phyloP scores from a whole-genome alignment of 2,888 invertebrate species.

The Chrysolina oricalcia region DNA sequence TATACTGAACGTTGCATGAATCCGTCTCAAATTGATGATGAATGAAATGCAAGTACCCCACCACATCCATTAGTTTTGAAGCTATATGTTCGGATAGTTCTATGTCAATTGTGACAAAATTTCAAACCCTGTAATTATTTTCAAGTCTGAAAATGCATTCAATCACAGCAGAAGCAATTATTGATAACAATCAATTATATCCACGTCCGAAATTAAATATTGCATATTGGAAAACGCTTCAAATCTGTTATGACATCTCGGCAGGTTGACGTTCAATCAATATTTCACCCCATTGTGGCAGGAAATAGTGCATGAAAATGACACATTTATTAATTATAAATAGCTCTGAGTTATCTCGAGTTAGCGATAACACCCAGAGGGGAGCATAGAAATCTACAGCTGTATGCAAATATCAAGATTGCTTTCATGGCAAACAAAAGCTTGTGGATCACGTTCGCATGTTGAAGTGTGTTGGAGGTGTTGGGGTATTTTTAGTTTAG shows the following conservation, averaged over 20 bases:
- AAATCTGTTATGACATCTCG: not conserved
- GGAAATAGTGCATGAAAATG: constrained; percentile 12
- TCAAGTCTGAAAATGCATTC: not conserved
- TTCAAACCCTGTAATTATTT: no score
- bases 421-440: not conserved
- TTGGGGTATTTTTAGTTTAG: not conserved
- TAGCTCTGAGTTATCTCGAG: not conserved
- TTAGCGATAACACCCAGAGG: not conserved
- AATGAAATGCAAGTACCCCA: no score
- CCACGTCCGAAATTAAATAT: not conserved
- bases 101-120: no score
- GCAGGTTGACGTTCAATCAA: not conserved
- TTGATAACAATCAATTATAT: not conserved
- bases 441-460: not conserved
- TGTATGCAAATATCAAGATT: constrained; percentile 6
- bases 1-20: no score
- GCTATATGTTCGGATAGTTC: no score
- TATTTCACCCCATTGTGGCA: not conserved
- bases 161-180: not conserved
- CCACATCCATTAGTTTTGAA: no score
- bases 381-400: not conserved
- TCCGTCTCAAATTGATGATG: no score
- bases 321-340: constrained; percentile 15
- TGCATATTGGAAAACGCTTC: not conserved
- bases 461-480: not conserved